phyloP scores from a whole-genome alignment of 1,140 invertebrate genomes.

The Nylanderia fulva region DNA sequence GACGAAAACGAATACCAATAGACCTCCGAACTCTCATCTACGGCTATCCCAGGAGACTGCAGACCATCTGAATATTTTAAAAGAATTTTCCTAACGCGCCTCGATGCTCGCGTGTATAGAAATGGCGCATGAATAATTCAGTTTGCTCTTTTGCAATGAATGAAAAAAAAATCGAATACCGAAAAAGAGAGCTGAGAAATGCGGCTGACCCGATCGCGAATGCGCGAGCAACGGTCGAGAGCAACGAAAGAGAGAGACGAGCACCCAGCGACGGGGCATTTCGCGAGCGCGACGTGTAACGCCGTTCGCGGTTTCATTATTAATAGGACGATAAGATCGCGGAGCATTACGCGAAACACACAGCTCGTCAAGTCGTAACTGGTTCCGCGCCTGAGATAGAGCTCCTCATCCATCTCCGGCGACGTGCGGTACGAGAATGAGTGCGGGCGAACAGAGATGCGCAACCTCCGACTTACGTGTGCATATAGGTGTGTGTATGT shows the following conservation, averaged over 20 bases:
- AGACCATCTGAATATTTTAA: neutral
- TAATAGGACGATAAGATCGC: slow-evolving; percentile 79
- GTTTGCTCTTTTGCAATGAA: neutral
- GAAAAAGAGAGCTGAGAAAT: slow-evolving; percentile 1
- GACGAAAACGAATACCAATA: neutral
- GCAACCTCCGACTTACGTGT: slow-evolving; percentile 37
- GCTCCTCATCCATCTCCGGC: slow-evolving; percentile 74
- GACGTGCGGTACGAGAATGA: slow-evolving; percentile 68
- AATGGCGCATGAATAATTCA: neutral
- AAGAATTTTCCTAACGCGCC: neutral
- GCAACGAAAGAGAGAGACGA: neutral
- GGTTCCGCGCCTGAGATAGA: slow-evolving; percentile 74
- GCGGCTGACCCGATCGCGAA: slow-evolving; percentile 2
- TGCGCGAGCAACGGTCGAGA: slow-evolving; percentile 18
- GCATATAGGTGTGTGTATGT: no score
- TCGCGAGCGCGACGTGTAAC: slow-evolving; percentile 67
- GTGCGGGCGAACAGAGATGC: slow-evolving; percentile 55
- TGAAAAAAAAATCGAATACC: neutral
- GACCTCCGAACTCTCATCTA: neutral
- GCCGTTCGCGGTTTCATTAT: slow-evolving; percentile 77
- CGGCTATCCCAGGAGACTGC: neutral
- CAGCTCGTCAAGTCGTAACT: slow-evolving; percentile 76
- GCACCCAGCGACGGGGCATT: neutral
- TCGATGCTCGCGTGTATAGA: neutral
- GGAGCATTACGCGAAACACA: slow-evolving; percentile 76